Evolutionary conservation across 1,140 invertebrate genomes (phyloP).

Genomic region (Scylla paramamosain): DNA sequence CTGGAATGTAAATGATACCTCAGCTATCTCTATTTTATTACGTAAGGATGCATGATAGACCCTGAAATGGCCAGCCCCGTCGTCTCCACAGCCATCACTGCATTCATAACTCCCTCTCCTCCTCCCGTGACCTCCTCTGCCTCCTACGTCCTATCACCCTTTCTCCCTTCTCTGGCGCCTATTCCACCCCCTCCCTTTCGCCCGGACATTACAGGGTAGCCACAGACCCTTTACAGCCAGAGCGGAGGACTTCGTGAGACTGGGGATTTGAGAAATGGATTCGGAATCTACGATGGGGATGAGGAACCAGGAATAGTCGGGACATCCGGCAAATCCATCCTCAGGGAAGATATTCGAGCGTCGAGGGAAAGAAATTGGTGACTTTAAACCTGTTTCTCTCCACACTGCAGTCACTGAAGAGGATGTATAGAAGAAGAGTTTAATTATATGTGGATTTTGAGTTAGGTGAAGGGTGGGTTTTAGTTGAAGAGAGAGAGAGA

Average conservation of each 20-base stretch:
- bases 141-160: not conserved
- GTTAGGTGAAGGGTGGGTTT: not conserved
- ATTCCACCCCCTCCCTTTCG: not conserved
- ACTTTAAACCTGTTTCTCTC: not conserved
- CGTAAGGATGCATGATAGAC: too few species aligned
- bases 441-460: not conserved
- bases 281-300: constrained; percentile 11
- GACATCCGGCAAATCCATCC: not conserved
- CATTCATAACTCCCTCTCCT: not conserved
- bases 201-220: not conserved
- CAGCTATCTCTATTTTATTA: too few species aligned
- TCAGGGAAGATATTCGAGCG: not conserved
- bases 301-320: constrained; percentile 11
- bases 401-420: not conserved
- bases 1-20: too few species aligned
- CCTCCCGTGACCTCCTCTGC: not conserved
- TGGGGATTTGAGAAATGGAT: constrained; percentile 2
- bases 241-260: not conserved
- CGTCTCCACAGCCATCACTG: too few species aligned
- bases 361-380: not conserved
- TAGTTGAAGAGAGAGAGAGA: not conserved
- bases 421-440: not conserved
- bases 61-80: too few species aligned
- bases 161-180: not conserved
- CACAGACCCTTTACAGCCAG: constrained; percentile 3